A percentile compares a stretch with the other conserved stretches of the same genome.
Evolutionary conservation across 64 coral and sea anemone genomes (phyloP).

Genomic region (Pachyseris speciosa): DNA sequence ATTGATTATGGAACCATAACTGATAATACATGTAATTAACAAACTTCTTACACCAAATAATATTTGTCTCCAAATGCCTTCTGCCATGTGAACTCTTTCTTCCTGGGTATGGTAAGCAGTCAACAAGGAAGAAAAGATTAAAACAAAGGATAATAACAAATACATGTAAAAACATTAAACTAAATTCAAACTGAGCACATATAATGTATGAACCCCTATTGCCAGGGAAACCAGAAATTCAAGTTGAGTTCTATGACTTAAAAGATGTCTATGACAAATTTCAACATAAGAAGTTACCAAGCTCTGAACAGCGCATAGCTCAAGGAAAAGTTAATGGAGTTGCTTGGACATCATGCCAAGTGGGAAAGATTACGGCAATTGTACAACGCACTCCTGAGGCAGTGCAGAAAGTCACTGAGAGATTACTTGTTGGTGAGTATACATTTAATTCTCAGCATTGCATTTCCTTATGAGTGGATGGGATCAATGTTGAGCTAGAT

Average conservation of each 20-base stretch:
- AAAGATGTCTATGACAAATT: conserved; percentile 82
- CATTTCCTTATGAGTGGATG: too few species aligned
- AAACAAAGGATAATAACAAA: too few species aligned
- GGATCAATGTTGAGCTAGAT: too few species aligned
- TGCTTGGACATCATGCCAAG: conserved; percentile 12
- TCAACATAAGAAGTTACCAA: conserved; percentile 25
- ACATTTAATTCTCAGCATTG: neutral
- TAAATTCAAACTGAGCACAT: too few species aligned
- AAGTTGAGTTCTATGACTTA: conserved; percentile 42
- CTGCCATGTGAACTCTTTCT: too few species aligned
- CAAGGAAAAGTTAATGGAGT: conserved; percentile 44
- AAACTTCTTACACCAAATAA: too few species aligned
- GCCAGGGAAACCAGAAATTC: neutral
- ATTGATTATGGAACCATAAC: too few species aligned
- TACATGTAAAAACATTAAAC: too few species aligned
- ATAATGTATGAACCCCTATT: neutral
- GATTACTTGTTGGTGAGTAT: conserved; percentile 24
- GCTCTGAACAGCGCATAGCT: conserved; percentile 69
- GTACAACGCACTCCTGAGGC: conserved; percentile 60
- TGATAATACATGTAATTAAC: too few species aligned
- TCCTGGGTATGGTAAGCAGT: too few species aligned
- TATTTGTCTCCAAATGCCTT: too few species aligned
- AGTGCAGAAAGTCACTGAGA: conserved; percentile 44
- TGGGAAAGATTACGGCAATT: conserved; percentile 39
- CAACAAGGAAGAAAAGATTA: too few species aligned